Percentiles rank a stretch among this genome's conserved stretches.
Evolutionary conservation across 2,888 invertebrate genomes (phyloP).

Genomic region (Corbicula japonica): DNA sequence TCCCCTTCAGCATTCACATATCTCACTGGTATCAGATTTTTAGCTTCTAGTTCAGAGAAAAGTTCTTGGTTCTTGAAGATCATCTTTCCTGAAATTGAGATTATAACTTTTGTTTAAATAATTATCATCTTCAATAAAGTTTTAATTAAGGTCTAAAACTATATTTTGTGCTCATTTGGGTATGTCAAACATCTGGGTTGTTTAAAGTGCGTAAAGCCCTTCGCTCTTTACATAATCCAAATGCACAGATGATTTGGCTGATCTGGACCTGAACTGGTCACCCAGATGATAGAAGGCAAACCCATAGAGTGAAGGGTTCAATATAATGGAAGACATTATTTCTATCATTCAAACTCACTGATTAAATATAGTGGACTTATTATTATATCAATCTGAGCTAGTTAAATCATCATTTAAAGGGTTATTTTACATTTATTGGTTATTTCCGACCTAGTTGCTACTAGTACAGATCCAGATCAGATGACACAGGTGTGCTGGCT

Average conservation of each 20-base stretch:
- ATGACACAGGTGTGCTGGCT: no score
- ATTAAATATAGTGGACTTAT: no score
- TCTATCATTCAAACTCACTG: no score
- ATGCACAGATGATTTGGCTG: not conserved
- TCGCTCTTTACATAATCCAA: not conserved
- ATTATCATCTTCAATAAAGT: not conserved
- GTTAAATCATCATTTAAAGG: no score
- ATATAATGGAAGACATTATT: no score
- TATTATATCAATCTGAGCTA: no score
- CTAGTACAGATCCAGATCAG: no score
- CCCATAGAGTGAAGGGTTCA: no score
- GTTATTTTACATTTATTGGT: no score
- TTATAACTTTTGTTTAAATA: no score
- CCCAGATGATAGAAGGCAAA: no score
- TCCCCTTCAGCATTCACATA: slow-evolving; percentile 94
- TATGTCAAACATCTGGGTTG: not conserved
- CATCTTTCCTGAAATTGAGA: slow-evolving; percentile 87
- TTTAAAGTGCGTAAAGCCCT: not conserved
- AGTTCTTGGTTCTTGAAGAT: slow-evolving; percentile 87
- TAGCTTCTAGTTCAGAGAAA: slow-evolving; percentile 81
- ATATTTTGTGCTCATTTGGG: not conserved
- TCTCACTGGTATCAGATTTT: slow-evolving; percentile 91
- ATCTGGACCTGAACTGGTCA: not conserved
- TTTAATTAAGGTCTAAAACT: not conserved
- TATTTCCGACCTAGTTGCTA: no score